Conservation (phyloP, 2,113 vertebrate species). For the Marcusenius ussheri region DNA sequence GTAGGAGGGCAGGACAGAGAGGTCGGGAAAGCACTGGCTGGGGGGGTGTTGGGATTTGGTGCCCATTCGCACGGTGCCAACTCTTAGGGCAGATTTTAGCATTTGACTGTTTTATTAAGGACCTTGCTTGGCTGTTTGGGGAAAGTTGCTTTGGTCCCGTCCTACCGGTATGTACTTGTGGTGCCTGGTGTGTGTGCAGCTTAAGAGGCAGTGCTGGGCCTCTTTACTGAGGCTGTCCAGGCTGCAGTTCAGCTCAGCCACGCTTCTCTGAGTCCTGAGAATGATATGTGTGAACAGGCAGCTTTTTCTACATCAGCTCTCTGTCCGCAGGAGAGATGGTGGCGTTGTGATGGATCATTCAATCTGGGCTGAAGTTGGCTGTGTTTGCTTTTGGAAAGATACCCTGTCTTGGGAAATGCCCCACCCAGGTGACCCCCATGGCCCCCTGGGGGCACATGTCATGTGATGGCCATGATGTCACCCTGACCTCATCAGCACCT, state of each 20-base stretch:
- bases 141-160: background rate
- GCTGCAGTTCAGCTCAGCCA: background rate
- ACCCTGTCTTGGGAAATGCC: background rate
- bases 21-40: conserved; percentile 13
- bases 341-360: background rate
- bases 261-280: background rate
- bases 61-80: background rate
- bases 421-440: background rate
- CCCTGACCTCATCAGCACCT: background rate
- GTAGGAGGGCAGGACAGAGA: conserved; percentile 34
- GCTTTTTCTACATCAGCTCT: background rate
- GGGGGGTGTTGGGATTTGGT: conserved; percentile 27
- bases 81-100: background rate
- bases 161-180: background rate
- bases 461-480: background rate
- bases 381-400: background rate
- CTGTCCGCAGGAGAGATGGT: background rate
- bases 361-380: background rate
- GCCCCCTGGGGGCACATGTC: background rate
- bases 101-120: background rate
- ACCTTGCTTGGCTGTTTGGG: background rate
- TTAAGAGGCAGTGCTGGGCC: background rate
- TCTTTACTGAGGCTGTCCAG: background rate
- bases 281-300: background rate
- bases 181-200: background rate